Percentiles rank a stretch among this genome's conserved stretches.
These are phyloP conservation scores for Callospermophilus lateralis DNA, from an alignment of 2,113 vertebrate species.

Conservation along the genomic window DNA sequence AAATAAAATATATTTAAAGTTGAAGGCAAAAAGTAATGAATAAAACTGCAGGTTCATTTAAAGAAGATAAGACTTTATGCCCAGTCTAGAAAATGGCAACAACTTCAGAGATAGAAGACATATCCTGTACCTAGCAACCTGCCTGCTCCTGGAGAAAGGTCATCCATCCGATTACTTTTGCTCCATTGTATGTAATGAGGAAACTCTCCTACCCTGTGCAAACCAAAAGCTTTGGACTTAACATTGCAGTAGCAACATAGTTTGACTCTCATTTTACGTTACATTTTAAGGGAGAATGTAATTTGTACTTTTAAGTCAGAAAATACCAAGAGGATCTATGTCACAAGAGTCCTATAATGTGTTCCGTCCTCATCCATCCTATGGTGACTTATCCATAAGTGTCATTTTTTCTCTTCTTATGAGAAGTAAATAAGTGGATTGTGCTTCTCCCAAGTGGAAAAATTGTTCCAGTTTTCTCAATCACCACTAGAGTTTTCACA, in stretches of 20 bases:
- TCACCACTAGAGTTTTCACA: neutral
- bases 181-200: too few relatives aligned
- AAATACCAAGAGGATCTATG: too few relatives aligned
- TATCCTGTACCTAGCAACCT: too few relatives aligned
- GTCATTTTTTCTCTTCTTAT: neutral
- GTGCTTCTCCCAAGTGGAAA: neutral
- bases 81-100: neutral
- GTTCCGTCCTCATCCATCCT: neutral
- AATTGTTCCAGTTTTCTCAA: neutral
- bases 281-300: neutral
- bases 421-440: neutral
- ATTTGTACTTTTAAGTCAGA: neutral
- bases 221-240: neutral
- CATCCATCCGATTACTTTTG: too few relatives aligned
- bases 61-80: neutral
- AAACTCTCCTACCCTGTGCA: too few relatives aligned
- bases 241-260: neutral
- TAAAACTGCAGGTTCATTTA: neutral
- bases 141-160: neutral
- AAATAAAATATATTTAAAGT: too few relatives aligned
- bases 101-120: neutral
- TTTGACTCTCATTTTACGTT: neutral
- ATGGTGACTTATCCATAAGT: neutral
- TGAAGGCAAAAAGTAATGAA: neutral
- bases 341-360: neutral